These are phyloP conservation scores for Platichthys flesus DNA, from an alignment of 2,113 vertebrate species.

Conservation along the genomic window DNA sequence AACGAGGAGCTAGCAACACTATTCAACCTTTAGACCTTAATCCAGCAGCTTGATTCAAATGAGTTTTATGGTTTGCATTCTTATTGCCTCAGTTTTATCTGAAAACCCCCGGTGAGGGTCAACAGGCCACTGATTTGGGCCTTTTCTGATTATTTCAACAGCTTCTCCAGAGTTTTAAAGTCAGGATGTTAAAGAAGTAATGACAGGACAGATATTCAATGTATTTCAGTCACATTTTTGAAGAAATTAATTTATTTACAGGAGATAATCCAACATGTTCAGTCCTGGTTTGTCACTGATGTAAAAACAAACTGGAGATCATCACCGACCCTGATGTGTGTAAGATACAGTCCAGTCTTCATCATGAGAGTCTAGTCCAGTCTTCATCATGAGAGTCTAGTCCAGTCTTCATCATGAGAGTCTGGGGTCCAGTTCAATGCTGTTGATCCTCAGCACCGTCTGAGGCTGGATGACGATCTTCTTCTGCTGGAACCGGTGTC, in stretches of 20 bases:
- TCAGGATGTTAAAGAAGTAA: background rate
- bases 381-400: too few species aligned
- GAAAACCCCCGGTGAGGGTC: too few species aligned
- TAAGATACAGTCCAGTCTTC: too few species aligned
- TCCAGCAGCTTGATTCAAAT: background rate
- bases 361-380: too few species aligned
- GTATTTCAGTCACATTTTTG: background rate
- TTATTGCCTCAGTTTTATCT: too few species aligned
- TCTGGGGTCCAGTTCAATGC: constrained; percentile 55
- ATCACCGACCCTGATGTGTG: background rate
- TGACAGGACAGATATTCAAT: background rate
- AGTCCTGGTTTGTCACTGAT: background rate
- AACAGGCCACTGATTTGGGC: too few species aligned
- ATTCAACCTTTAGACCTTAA: background rate
- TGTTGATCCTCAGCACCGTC: constrained; percentile 71
- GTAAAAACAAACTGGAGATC: background rate
- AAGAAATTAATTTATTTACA: constrained; percentile 15
- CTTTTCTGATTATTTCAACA: background rate
- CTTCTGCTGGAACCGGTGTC: constrained; percentile 69
- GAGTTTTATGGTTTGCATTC: too few species aligned
- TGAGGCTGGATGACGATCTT: constrained; percentile 65
- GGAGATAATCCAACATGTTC: too few species aligned
- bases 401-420: background rate
- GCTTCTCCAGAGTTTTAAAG: background rate
- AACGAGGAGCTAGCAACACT: background rate